Evolutionary conservation across 2,888 invertebrate genomes (phyloP).

Genomic region (Drosophila affinis): DNA sequence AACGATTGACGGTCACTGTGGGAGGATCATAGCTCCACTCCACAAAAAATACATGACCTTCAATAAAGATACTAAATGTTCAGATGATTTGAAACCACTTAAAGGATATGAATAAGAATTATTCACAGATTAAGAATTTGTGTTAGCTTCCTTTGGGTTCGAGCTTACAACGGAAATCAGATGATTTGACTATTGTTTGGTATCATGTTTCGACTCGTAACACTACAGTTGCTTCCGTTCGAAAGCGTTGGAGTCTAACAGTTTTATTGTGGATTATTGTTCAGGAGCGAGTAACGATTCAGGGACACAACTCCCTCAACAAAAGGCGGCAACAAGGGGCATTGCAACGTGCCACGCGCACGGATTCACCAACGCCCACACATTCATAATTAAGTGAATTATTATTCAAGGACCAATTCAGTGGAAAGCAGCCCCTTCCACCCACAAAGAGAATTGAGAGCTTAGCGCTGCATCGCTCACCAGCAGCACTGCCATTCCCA

Average conservation of each 20-base stretch:
- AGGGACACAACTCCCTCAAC: not conserved
- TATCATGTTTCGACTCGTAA: not conserved
- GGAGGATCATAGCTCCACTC: too few species aligned
- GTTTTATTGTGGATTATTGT: not conserved
- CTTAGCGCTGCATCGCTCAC: slow-evolving; percentile 13
- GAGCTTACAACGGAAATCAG: not conserved
- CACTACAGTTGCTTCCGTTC: too few species aligned
- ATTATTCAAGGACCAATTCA: slow-evolving; percentile 63
- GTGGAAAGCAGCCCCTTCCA: slow-evolving; percentile 16
- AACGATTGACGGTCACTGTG: too few species aligned
- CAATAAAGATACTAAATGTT: too few species aligned
- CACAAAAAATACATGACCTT: too few species aligned
- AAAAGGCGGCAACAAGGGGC: not conserved
- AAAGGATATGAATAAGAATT: too few species aligned
- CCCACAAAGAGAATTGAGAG: slow-evolving; percentile 16
- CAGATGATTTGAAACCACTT: too few species aligned
- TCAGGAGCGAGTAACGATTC: not conserved
- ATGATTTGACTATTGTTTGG: not conserved
- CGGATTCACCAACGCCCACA: slow-evolving; percentile 14
- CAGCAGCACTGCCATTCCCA: slow-evolving; percentile 8
- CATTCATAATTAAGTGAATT: slow-evolving; percentile 63
- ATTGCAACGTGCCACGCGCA: slow-evolving; percentile 39
- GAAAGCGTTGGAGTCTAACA: too few species aligned
- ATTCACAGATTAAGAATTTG: too few species aligned
- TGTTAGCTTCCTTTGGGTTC: too few species aligned